Evolutionary conservation across 2,888 invertebrate species (phyloP).

Genomic region (Apomyelois bistriatella): DNA sequence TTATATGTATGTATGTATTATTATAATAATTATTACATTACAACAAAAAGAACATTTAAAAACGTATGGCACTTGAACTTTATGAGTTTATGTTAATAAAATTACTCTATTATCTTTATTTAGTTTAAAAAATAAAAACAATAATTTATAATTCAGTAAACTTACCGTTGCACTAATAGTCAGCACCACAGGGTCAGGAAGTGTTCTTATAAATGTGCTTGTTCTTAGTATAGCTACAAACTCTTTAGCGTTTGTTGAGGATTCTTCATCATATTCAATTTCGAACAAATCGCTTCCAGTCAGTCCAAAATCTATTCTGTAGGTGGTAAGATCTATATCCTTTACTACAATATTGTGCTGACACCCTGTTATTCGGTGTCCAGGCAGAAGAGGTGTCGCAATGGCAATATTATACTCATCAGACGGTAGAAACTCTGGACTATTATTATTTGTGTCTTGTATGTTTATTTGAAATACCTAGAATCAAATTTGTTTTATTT

Average conservation of each 20-base stretch:
- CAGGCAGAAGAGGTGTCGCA: slow-evolving; percentile 70
- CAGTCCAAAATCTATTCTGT: slow-evolving; percentile 52
- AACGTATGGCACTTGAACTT: too few relatives aligned
- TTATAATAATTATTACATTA: too few relatives aligned
- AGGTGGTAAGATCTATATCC: slow-evolving; percentile 77
- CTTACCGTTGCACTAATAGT: slow-evolving; percentile 64
- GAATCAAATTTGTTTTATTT: slow-evolving; percentile 26
- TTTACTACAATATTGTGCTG: slow-evolving; percentile 60
- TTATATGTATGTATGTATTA: too few relatives aligned
- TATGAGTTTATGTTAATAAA: too few relatives aligned
- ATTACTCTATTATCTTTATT: too few relatives aligned
- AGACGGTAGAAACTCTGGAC: slow-evolving; percentile 54
- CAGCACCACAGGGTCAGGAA: slow-evolving; percentile 50
- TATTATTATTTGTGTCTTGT: slow-evolving; percentile 71
- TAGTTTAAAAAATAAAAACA: too few relatives aligned
- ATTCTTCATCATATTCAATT: slow-evolving; percentile 42
- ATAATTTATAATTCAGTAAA: too few relatives aligned
- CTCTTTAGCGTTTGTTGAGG: slow-evolving; percentile 44
- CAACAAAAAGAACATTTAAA: too few relatives aligned
- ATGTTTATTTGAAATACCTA: slow-evolving; percentile 60
- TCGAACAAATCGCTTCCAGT: slow-evolving; percentile 58
- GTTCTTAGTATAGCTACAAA: slow-evolving; percentile 54
- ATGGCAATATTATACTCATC: slow-evolving; percentile 52
- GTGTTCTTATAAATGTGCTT: slow-evolving; percentile 50
- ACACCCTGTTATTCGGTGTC: slow-evolving; percentile 58